Conservation (phyloP, 2,797 vertebrate genomes). For the Malurus leucopterus region DNA sequence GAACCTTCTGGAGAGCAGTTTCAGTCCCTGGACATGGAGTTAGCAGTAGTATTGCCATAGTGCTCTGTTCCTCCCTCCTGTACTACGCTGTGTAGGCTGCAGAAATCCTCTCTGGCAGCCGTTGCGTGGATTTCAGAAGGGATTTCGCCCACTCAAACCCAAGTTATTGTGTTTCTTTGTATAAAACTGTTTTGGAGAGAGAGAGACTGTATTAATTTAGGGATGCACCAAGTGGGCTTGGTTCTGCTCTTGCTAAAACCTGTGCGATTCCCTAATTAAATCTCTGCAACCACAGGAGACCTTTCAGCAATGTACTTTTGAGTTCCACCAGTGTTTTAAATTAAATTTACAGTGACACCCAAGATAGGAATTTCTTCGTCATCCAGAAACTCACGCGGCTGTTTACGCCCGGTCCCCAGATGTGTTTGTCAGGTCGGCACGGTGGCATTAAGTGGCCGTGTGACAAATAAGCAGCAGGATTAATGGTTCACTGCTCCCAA, state of each 20-base stretch:
- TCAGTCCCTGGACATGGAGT: neutral
- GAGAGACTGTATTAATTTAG: neutral
- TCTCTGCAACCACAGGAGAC: neutral
- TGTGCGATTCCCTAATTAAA: neutral
- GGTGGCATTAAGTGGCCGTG: neutral
- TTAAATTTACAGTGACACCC: neutral
- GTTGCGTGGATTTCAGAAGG: neutral
- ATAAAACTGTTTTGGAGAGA: neutral
- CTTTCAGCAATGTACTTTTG: neutral
- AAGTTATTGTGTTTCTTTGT: neutral
- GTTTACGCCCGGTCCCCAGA: neutral
- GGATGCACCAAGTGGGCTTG: neutral
- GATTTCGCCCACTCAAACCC: neutral
- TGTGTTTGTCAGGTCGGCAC: neutral
- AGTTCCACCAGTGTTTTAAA: neutral
- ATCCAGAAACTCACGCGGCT: accelerated
- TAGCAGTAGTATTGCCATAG: neutral
- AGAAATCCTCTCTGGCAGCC: neutral
- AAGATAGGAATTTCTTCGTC: neutral
- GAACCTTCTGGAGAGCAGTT: neutral
- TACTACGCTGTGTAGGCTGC: accelerated
- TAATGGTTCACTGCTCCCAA: neutral
- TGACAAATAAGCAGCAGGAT: neutral
- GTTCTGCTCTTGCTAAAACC: neutral
- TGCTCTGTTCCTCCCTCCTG: neutral